Evolutionary conservation across 2,888 invertebrate species (phyloP), one percentile per base, ranked within the genome.

Genomic region (Brachyptera risi): DNA sequence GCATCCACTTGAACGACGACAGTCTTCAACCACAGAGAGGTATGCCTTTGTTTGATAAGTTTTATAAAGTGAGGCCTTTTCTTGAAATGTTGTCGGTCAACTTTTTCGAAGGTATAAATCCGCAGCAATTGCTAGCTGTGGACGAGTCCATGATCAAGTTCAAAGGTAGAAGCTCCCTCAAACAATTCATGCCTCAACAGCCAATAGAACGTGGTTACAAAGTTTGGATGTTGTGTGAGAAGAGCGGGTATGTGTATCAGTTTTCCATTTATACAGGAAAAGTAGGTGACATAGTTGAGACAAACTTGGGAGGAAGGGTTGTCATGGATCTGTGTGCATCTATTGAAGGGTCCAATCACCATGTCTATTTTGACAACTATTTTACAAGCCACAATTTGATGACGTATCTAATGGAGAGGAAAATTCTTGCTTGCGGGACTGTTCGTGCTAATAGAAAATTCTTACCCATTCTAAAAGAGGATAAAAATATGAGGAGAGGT

Each of bases 1-100:
- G 56, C 59, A n/a, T 60, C n/a, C 59, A 60, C 37, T 19, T 61
- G 35, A 58, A 42, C 24, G 61, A 61, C 21, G 57, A 61, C 40
- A 24, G 47, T 11, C 9, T 47, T 3, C 37, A 37, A 37, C 61
- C 61, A 21, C 44, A 44, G 15, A 17, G 54, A 17, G 54, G 54
- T 5, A 21, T 37, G 7, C 21, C 17, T 21, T 21, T 21, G 1
- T 54, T 37, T 37, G 37, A 54, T 21, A 54, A 54, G 35, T 21
- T 54, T 1, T 37, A 54, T 37, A 54, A 54, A 15, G 54, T 54
- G 23, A 35, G 54, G 1, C 54, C 15, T 23, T 23, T 54, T 21
- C 13, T 54, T 11, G 23, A 54, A 13, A 54, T 21, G 3, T 21
- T 54, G 9, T 21, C 37, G 7, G 21, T 37, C 15, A 31, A 27